Evolutionary conservation across 2,113 vertebrate genomes (phyloP), one percentile per base, ranked within the genome.

Genomic region (Mionectes macconnelli): DNA sequence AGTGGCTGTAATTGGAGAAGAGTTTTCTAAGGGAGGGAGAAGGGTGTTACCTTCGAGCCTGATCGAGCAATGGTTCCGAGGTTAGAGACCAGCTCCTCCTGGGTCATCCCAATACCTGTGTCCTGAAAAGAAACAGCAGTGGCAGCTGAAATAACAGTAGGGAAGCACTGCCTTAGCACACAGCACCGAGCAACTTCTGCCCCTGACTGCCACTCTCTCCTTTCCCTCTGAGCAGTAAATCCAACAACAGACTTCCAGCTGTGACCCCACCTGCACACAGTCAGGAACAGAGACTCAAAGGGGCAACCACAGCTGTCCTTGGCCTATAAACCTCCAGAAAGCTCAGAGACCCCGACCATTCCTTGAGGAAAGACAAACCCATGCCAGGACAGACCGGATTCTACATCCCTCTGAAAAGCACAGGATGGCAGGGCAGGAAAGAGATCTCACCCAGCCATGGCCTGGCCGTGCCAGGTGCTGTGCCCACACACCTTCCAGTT

Each of bases 1-100:
- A 77, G 60, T 22, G 24, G 7, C 10, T 52, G 57, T 37, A 75
- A 77, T 0, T 47, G 84, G 45, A 89, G 59, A 70, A 30, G 62
- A 69, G n/a, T 62, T 22, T 85, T 49, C 40, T 83, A 44, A 40
- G 27, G 14, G 18, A 60, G 33, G 21, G 3, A n/a, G n/a, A 57
- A 88, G 21, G 12, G 16, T 24, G 33, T 92, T 96, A 99, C 99
- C 99, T 99, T 99, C 22, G 99, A 99, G 55, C 99, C 99, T 1
- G 99, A 99, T 47, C 98, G 98, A 57, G 99, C 99, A 3, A 99
- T 99, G 2, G 99, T 99, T 21, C 99, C 99, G 10, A 99, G 95
- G 92, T 99, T 99, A 39, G 98, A 98, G 63, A 99, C 96, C 78
- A 99, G 97, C 68, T 99, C 99, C 66, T 99, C 99, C 75, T 98